phyloP scores from a whole-genome alignment of 2,113 vertebrate species.

The Eurystomus gularis region DNA sequence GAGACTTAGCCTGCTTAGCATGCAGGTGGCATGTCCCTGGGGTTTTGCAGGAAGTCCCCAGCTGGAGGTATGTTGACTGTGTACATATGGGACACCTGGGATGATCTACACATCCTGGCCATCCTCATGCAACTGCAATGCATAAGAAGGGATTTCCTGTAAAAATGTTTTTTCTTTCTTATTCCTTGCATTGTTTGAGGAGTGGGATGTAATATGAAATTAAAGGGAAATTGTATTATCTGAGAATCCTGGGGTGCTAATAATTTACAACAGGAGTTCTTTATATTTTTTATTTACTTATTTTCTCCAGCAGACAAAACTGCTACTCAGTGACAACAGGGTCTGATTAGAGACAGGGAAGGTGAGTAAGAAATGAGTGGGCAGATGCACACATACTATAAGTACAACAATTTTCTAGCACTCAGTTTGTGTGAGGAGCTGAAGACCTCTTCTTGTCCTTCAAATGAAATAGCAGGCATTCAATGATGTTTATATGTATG shows the following conservation, averaged over 20 bases:
- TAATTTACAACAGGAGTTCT: background rate
- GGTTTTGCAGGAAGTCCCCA: conserved; percentile 31
- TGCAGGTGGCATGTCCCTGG: conserved; percentile 53
- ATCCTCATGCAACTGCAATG: accelerated
- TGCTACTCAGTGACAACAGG: background rate
- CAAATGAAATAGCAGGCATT: conserved; percentile 10
- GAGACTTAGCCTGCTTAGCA: conserved; percentile 56
- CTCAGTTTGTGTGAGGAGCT: background rate
- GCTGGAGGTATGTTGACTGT: background rate
- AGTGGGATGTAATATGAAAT: background rate
- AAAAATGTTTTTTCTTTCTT: background rate
- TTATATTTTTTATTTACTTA: too few relatives aligned
- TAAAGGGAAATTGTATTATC: background rate
- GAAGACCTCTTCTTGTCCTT: conserved; percentile 41
- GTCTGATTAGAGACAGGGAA: background rate
- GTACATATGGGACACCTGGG: background rate
- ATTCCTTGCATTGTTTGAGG: background rate
- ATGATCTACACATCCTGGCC: accelerated
- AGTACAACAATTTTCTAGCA: background rate
- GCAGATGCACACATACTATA: background rate
- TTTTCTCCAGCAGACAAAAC: background rate
- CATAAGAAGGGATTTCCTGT: conserved; percentile 42
- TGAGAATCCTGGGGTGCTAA: background rate
- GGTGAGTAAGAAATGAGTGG: conserved; percentile 13
- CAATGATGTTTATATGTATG: background rate